phyloP scores from a whole-genome alignment of 1,140 invertebrate genomes.

The Atta cephalotes region DNA sequence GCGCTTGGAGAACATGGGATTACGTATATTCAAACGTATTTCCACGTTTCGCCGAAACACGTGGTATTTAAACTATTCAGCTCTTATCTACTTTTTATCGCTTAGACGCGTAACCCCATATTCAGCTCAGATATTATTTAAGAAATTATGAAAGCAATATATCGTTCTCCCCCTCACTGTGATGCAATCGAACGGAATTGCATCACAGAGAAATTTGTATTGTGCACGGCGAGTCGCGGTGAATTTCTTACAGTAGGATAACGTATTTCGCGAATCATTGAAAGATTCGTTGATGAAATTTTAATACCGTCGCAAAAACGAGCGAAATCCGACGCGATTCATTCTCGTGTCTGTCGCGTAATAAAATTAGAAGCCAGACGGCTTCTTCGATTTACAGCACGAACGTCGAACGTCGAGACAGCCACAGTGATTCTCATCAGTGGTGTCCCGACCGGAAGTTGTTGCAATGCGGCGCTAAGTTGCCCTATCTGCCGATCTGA shows the following conservation, averaged over 20 bases:
- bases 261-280: neutral
- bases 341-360: constrained; percentile 26
- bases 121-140: neutral
- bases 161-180: neutral
- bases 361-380: constrained; percentile 60
- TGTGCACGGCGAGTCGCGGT: neutral
- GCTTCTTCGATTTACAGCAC: constrained; percentile 40
- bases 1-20: neutral
- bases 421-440: constrained; percentile 23
- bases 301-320: neutral
- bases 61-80: neutral
- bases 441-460: constrained; percentile 7
- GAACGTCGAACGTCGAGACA: constrained; percentile 9
- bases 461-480: neutral
- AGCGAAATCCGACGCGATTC: constrained; percentile 17
- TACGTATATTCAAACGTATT: neutral
- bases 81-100: neutral
- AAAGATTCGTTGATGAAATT: neutral
- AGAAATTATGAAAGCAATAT: constrained; percentile 13
- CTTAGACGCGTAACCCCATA: neutral
- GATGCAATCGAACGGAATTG: neutral
- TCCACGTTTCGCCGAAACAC: neutral
- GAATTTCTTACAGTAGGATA: neutral
- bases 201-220: neutral
- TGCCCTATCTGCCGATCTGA: constrained; percentile 9